phyloP scores from a whole-genome alignment of 1,140 invertebrate species.

The Linepithema humile region DNA sequence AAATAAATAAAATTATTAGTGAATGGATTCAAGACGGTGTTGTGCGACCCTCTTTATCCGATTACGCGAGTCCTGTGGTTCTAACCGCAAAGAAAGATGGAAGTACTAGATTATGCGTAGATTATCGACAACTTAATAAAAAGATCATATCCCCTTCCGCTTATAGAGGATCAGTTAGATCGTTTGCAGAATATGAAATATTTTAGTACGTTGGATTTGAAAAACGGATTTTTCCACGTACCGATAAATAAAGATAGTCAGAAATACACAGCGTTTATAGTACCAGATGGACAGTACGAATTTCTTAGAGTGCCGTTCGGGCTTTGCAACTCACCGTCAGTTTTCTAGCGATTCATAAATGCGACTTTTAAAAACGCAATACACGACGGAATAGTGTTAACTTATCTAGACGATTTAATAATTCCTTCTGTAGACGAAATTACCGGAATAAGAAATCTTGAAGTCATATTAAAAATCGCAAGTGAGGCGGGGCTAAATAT shows the following conservation, averaged over 20 bases:
- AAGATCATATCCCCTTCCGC: slow-evolving; percentile 1
- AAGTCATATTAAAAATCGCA: not conserved
- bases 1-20: not conserved
- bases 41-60: not conserved
- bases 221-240: slow-evolving; percentile 31
- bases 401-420: not conserved
- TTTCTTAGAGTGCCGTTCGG: not conserved
- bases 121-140: slow-evolving; percentile 6
- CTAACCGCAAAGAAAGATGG: not conserved
- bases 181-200: not conserved
- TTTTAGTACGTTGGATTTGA: not conserved
- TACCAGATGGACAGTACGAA: slow-evolving; percentile 14
- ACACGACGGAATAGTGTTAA: not conserved
- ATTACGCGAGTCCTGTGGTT: slow-evolving; percentile 13
- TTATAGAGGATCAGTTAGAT: slow-evolving; percentile 40
- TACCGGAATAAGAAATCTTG: not conserved
- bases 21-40: not conserved
- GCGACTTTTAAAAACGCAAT: not conserved
- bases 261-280: slow-evolving; percentile 6
- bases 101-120: not conserved
- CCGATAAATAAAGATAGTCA: not conserved
- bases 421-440: not conserved
- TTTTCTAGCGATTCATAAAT: not conserved
- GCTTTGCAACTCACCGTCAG: not conserved
- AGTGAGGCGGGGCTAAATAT: not conserved